Conservation (phyloP, 92 coral and sea anemone species). For the Epizoanthus scotinus region DNA sequence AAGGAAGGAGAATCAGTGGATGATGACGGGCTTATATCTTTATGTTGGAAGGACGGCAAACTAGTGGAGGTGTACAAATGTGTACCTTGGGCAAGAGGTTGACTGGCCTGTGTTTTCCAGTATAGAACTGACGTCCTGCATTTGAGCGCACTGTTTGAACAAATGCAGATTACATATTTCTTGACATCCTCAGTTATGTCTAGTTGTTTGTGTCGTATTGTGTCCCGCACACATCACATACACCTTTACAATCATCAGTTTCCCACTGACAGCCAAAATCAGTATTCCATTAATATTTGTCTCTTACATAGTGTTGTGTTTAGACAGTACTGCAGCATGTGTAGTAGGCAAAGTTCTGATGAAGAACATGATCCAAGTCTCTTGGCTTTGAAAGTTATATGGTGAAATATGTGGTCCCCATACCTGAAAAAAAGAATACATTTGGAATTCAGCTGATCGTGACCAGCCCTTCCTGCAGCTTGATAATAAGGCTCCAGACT, state of each 20-base stretch:
- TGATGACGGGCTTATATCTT: too few species aligned
- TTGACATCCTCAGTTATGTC: constrained; percentile 30
- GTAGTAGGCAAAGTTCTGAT: neutral
- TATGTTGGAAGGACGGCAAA: too few species aligned
- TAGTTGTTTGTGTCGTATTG: neutral
- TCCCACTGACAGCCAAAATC: constrained; percentile 22
- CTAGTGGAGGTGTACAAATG: too few species aligned
- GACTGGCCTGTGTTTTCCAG: constrained; percentile 42
- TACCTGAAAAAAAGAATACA: constrained; percentile 32
- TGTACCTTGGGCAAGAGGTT: too few species aligned
- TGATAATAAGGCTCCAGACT: constrained; percentile 40
- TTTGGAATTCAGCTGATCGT: constrained; percentile 24
- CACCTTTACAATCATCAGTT: neutral
- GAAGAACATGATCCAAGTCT: neutral
- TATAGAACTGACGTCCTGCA: constrained; percentile 5
- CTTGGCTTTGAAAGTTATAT: neutral
- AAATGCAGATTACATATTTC: constrained; percentile 27
- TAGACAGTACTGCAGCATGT: constrained; percentile 12
- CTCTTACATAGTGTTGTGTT: constrained; percentile 24
- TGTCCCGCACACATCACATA: constrained; percentile 39
- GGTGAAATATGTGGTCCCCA: constrained; percentile 34
- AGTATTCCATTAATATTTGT: constrained; percentile 19
- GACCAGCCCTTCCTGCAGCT: constrained; percentile 45
- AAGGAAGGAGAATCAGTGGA: too few species aligned
- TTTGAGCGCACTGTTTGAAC: constrained; percentile 17